Evolutionary conservation across 2,797 vertebrate species (phyloP).

Genomic region (Amblyraja radiata): DNA sequence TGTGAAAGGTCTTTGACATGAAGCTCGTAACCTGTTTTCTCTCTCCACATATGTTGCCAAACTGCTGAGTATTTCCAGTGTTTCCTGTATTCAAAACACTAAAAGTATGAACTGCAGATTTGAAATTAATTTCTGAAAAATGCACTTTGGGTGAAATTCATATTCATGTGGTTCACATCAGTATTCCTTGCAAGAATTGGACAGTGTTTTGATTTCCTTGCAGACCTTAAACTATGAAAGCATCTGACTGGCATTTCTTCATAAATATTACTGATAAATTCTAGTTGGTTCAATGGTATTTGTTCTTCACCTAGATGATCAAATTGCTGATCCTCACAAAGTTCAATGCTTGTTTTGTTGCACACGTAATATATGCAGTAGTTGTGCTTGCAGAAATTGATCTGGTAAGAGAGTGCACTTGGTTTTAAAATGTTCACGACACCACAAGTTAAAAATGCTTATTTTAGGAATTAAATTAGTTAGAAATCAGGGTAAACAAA

Average conservation of each 20-base stretch:
- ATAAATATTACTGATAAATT: neutral
- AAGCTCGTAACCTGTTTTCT: too few relatives aligned
- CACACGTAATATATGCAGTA: neutral
- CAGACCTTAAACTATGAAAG: neutral
- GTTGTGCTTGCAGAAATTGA: neutral
- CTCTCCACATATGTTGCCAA: too few relatives aligned
- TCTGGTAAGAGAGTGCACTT: neutral
- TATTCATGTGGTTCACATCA: neutral
- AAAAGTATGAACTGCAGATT: neutral
- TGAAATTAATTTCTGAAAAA: neutral
- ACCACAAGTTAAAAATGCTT: neutral
- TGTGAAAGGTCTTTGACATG: too few relatives aligned
- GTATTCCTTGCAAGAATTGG: neutral
- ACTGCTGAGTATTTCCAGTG: too few relatives aligned
- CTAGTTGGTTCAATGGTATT: neutral
- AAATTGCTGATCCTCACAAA: neutral
- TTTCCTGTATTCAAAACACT: neutral
- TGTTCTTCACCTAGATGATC: neutral
- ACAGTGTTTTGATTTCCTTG: neutral
- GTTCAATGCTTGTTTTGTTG: neutral
- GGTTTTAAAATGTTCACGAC: neutral
- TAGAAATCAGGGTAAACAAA: conserved; percentile 11
- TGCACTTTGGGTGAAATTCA: neutral
- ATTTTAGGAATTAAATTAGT: neutral
- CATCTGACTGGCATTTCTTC: neutral